Conservation (phyloP, 2,888 invertebrate species). For the Pheosia tremula region DNA sequence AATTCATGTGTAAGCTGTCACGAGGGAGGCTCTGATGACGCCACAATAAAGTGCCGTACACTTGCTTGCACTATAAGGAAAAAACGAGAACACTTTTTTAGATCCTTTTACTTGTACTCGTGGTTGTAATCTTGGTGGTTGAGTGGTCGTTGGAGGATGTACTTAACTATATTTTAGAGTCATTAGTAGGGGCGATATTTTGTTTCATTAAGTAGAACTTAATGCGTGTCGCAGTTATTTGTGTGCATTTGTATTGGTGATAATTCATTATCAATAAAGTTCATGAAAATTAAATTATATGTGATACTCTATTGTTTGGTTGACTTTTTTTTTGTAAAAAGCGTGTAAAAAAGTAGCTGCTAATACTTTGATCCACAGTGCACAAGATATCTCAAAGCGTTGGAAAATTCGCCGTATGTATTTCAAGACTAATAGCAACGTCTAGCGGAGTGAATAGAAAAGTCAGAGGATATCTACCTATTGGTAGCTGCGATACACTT, state of each 20-base stretch:
- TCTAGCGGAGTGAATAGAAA: constrained; percentile 46
- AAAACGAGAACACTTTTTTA: constrained; percentile 23
- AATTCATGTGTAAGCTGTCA: constrained; percentile 69
- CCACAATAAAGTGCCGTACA: constrained; percentile 64
- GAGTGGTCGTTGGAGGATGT: not conserved
- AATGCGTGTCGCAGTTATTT: too few relatives aligned
- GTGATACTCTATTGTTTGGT: too few relatives aligned
- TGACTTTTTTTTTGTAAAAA: too few relatives aligned
- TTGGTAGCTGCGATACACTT: constrained; percentile 7
- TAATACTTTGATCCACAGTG: constrained; percentile 29
- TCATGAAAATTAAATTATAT: too few relatives aligned
- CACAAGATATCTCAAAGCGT: constrained; percentile 44
- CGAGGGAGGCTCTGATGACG: constrained; percentile 57
- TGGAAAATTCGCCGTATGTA: constrained; percentile 46
- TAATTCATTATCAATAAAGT: too few relatives aligned
- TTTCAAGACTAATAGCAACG: constrained; percentile 43
- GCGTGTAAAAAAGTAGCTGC: not conserved
- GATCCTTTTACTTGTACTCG: constrained; percentile 29
- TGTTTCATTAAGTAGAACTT: too few relatives aligned
- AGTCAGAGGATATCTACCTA: constrained; percentile 22
- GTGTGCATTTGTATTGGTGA: too few relatives aligned
- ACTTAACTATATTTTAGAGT: not conserved
- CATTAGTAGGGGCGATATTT: not conserved
- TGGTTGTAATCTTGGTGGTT: constrained; percentile 18
- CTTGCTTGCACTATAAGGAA: constrained; percentile 47